phyloP scores from a whole-genome alignment of 2,113 vertebrate genomes.

The Chlamydotis undulata region DNA sequence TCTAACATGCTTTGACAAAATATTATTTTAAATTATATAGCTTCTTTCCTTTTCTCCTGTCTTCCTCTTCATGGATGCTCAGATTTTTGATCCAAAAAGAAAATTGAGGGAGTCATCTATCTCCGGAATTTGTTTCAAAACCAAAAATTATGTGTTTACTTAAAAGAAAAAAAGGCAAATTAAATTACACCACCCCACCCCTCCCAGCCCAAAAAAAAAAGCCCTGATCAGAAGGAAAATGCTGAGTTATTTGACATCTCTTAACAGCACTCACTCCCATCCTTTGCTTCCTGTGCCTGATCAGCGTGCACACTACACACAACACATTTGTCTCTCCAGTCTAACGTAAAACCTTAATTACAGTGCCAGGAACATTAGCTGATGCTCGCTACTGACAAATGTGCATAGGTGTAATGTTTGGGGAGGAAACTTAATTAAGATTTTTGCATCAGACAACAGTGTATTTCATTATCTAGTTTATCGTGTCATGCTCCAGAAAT shows the following conservation, averaged over 20 bases:
- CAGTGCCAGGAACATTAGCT: background rate
- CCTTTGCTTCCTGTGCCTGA: background rate
- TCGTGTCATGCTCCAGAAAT: background rate
- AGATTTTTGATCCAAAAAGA: background rate
- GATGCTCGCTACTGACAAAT: background rate
- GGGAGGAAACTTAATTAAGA: slow-evolving; percentile 38
- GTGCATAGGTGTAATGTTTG: slow-evolving; percentile 28
- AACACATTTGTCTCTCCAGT: background rate
- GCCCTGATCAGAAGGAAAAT: background rate
- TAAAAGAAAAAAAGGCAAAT: background rate
- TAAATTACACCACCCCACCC: background rate
- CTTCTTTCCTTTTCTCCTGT: background rate
- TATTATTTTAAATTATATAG: background rate
- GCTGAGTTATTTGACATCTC: background rate
- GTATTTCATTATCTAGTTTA: background rate
- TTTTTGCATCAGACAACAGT: background rate
- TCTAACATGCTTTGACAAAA: background rate
- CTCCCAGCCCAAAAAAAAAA: background rate
- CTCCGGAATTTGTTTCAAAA: background rate
- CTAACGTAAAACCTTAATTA: background rate
- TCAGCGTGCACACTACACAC: background rate
- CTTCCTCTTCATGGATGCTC: background rate
- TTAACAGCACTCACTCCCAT: background rate
- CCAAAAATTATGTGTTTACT: background rate
- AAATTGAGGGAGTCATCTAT: background rate